These are phyloP conservation scores for Meiosimyza decipiens DNA, from an alignment of 2,888 invertebrate genomes.

Conservation along the genomic window DNA sequence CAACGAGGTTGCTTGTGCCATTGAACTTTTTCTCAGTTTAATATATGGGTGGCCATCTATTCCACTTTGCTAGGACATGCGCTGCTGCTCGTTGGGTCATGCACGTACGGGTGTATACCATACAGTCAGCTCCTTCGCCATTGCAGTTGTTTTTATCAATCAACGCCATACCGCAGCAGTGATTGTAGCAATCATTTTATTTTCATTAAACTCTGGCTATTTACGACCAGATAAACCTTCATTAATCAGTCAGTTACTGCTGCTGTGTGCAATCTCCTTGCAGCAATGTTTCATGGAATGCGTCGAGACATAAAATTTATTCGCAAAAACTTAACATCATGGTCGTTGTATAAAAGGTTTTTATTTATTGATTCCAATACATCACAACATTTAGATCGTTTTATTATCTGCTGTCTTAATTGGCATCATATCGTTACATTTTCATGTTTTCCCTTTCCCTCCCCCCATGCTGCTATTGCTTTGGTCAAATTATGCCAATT, in stretches of 20 bases:
- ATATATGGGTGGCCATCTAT: too few species aligned
- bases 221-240: not conserved
- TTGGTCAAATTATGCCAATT: slow-evolving; percentile 16
- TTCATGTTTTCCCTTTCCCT: not conserved
- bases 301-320: too few species aligned
- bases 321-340: not conserved
- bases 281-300: not conserved
- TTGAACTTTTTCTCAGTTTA: too few species aligned
- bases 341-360: slow-evolving; percentile 2
- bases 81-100: too few species aligned
- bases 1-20: too few species aligned
- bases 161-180: slow-evolving; percentile 56
- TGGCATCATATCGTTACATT: not conserved
- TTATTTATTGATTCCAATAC: slow-evolving; percentile 23
- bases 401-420: slow-evolving; percentile 22
- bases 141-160: slow-evolving; percentile 22
- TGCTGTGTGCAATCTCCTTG: not conserved
- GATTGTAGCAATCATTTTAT: slow-evolving; percentile 65
- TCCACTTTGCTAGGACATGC: too few species aligned
- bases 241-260: slow-evolving; percentile 15
- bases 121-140: too few species aligned
- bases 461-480: not conserved
- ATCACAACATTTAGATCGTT: slow-evolving; percentile 25
- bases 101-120: too few species aligned
- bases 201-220: slow-evolving; percentile 55